These are phyloP conservation scores for Apocrypta bakeri DNA, from an alignment of 1,140 invertebrate genomes.

Conservation along the genomic window DNA sequence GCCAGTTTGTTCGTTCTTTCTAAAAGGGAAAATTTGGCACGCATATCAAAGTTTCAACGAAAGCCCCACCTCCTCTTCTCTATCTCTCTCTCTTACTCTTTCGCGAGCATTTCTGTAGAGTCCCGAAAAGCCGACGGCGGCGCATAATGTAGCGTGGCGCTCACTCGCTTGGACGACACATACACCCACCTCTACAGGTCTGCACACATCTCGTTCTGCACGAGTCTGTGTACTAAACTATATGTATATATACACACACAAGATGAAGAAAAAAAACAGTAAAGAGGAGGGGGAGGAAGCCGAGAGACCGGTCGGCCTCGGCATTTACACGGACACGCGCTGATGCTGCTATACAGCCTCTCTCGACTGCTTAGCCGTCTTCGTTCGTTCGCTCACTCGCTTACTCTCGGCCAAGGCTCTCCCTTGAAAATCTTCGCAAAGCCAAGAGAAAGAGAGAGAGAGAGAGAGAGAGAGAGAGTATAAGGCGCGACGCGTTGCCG, in stretches of 20 bases:
- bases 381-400: neutral
- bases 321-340: neutral
- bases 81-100: slow-evolving; percentile 19
- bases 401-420: slow-evolving; percentile 29
- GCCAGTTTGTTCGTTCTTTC: neutral
- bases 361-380: neutral
- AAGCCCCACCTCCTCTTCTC: neutral
- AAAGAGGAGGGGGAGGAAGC: neutral
- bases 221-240: neutral
- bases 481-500: neutral
- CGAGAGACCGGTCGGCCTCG: slow-evolving; percentile 34
- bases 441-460: neutral
- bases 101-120: neutral
- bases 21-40: slow-evolving; percentile 31
- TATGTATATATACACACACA: neutral
- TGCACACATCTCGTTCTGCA: neutral
- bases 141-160: slow-evolving; percentile 15
- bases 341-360: slow-evolving; percentile 10
- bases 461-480: slow-evolving; percentile 3
- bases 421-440: slow-evolving; percentile 32
- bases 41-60: slow-evolving; percentile 24
- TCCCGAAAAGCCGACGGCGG: neutral
- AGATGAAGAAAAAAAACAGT: neutral
- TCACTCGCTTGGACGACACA: neutral
- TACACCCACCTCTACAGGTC: neutral